Evolutionary conservation across 2,113 vertebrate genomes (phyloP), one percentile per base, ranked within the genome.

Genomic region (Isichthys henryi): DNA sequence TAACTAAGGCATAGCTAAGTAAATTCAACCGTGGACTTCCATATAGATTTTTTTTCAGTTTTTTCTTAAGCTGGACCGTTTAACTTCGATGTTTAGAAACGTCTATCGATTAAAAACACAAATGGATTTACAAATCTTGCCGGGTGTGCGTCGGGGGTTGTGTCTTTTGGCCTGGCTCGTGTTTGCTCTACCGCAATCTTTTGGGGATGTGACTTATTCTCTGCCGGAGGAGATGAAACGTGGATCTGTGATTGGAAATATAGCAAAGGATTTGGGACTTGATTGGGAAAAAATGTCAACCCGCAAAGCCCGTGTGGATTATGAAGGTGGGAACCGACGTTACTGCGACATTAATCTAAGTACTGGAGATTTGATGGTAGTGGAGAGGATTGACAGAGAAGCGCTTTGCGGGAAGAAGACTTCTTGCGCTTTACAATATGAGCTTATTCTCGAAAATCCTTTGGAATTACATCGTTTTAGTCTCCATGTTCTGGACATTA

Each of bases 381-480:
- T 92, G 82, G 89, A 94, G n/a, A 93, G 94, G 62, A 93, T 96
- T n/a, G 95, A 96, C 90, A 91, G 96, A 90, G 96, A 96, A 89
- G 86, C 88, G 91, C 53, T 96, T 1, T 96, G 96, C 66, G 92
- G 92, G 19, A 85, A 84, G 88, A 92, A 82, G 52, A 21, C 90
- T 3, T 87, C 83, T 0, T 96, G 96, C 17, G 53, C 90, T 13
- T 70, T 96, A 89, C 93, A 94, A 19, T 91, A 94, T 82, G 96
- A 96, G 88, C 92, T 90, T 27, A 92, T 96, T 8, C 80, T 90
- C 0, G 92, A 90, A 80, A 92, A 89, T 88, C 92, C 90, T 6
- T 56, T 94, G 74, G 92, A 94, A 27, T 15, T 92, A 90, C 88
- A 93, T 91, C 88, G 66, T 94, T 83, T 94, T 19, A 17, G 6